Evolutionary conservation across 2,888 invertebrate species (phyloP), one percentile per base, ranked within the genome.

Genomic region (Meiosimyza platycephala): DNA sequence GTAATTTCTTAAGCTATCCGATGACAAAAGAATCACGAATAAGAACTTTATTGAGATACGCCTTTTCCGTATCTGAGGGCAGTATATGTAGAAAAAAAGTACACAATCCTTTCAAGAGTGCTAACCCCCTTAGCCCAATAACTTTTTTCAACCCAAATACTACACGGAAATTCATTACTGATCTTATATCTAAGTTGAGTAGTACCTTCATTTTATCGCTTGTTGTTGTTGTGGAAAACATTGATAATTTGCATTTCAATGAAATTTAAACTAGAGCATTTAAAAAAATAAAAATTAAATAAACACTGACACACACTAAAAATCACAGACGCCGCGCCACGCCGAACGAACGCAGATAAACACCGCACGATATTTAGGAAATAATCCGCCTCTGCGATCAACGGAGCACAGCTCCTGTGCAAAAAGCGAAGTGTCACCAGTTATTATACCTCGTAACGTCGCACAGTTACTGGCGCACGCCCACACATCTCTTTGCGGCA

Each of bases 161-260:
- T 3, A 4, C 28, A 28, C 4, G 28, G 4, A 28, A 28, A 4
- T 40, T 40, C 9, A 40, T 40, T 9, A 40, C 5, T 40, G 5
- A 2, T 1, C 9, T 9, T 7, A 40, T 9, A 40, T 7, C 9
- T 1, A 40, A 40, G 2, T 4, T 40, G 51, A 57, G 57, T 55
- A 62, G 22, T 76, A 83, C 84, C 83, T 83, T 84, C 52, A 80
- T 79, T 79, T 82, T 83, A 65, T 81, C 80, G 78, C 40, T 40
- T 40, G 40, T 40, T 40, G 82, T 84, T 74, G 79, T 72, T 70
- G 80, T 78, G 68, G 83, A 81, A 78, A 83, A 84, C 84, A 84
- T 84, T 78, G 79, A 75, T 73, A 76, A 66, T 72, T 67, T 70
- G 47, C 74, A 74, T 72, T 73, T 62, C 72, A 22, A 55, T 68